phyloP scores from a whole-genome alignment of 2,113 vertebrate species.

The Grus americana region DNA sequence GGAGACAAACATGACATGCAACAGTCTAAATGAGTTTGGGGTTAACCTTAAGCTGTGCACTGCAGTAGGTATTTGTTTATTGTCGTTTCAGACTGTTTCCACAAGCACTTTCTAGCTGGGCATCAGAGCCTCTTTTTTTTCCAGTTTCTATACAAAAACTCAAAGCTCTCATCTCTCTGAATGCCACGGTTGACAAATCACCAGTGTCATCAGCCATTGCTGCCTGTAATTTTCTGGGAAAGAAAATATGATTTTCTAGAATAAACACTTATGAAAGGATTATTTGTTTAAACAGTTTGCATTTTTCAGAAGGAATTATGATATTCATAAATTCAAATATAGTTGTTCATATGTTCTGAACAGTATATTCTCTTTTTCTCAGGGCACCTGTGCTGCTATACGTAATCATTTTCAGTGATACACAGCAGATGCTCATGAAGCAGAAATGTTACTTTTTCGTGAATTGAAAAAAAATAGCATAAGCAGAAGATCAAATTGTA shows the following conservation, averaged over 20 bases:
- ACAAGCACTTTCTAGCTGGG: not conserved
- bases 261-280: not conserved
- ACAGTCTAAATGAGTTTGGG: not conserved
- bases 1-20: not conserved
- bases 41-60: not conserved
- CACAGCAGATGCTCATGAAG: not conserved
- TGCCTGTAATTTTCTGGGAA: not conserved
- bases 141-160: not conserved
- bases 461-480: not conserved
- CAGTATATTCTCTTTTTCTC: not conserved
- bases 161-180: not conserved
- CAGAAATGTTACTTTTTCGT: not conserved
- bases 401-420: not conserved
- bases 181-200: not conserved
- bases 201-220: not conserved
- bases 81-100: not conserved
- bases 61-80: not conserved
- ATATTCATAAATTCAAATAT: conserved; percentile 2
- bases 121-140: not conserved
- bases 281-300: not conserved
- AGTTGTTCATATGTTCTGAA: not conserved
- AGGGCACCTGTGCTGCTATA: not conserved
- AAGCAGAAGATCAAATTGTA: not conserved
- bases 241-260: not conserved
- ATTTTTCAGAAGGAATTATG: conserved; percentile 12